Conservation (phyloP, 2,797 vertebrate species). For the Prionace glauca region DNA sequence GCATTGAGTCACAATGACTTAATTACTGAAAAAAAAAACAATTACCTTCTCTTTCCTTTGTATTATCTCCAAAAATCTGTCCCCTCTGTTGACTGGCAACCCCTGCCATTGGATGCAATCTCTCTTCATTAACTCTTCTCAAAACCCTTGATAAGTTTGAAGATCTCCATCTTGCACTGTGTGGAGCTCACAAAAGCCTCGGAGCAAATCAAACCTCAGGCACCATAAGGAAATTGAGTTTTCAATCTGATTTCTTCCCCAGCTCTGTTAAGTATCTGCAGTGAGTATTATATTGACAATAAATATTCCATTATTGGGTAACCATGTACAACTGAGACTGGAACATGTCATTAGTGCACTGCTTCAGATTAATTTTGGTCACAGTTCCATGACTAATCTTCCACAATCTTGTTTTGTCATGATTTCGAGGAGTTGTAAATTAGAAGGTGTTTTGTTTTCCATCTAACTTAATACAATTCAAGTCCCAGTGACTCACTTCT, state of each 20-base stretch:
- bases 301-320: background rate
- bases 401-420: background rate
- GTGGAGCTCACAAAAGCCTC: background rate
- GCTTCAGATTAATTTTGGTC: background rate
- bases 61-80: background rate
- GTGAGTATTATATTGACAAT: background rate
- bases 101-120: background rate
- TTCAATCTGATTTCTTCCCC: background rate
- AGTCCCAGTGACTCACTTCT: background rate
- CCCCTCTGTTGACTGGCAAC: background rate
- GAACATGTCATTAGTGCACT: background rate
- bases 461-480: background rate
- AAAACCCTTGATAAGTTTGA: background rate
- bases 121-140: background rate
- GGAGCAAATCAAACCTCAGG: background rate
- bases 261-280: background rate
- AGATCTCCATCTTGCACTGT: background rate
- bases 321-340: background rate
- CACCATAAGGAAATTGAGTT: background rate
- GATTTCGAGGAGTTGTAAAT: background rate
- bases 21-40: background rate
- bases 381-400: background rate
- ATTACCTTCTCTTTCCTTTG: background rate
- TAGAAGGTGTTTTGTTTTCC: background rate
- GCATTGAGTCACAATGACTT: background rate